A percentile compares a stretch with the other conserved stretches of the same genome.
phyloP scores from a whole-genome alignment of 1,140 invertebrate species.

The Papilio dardanus region DNA sequence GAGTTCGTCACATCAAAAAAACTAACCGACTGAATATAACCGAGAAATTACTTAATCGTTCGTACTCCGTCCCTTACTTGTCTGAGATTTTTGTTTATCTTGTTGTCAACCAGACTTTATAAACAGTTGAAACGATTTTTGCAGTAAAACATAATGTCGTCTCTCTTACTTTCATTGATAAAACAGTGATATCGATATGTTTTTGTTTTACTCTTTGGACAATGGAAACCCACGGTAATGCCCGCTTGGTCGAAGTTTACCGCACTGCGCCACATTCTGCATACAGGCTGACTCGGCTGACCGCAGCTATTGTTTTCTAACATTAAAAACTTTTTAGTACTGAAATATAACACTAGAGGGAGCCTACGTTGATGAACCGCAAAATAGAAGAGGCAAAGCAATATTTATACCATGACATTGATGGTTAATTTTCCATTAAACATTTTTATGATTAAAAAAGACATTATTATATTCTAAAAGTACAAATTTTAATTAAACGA shows the following conservation, averaged over 20 bases:
- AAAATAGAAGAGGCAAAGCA: background rate
- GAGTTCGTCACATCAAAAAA: conserved; percentile 19
- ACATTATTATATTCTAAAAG: no score
- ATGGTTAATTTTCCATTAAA: no score
- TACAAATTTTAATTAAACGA: no score
- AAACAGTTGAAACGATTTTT: background rate
- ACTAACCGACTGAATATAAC: conserved; percentile 20
- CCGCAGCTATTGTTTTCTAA: background rate
- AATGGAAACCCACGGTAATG: background rate
- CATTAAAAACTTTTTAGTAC: background rate
- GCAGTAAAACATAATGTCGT: background rate
- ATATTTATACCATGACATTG: background rate
- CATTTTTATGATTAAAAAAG: no score
- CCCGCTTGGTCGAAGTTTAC: background rate
- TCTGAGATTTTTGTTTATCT: conserved; percentile 4
- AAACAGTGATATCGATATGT: background rate
- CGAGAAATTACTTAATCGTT: conserved; percentile 22
- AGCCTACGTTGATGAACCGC: background rate
- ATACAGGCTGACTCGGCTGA: background rate
- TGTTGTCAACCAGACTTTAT: background rate
- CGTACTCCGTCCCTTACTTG: background rate
- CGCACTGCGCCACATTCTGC: conserved; percentile 3
- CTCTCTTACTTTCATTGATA: background rate
- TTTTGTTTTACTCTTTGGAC: background rate
- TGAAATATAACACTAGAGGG: background rate